Base-by-base conservation (phyloP, 2,797 vertebrate species). In the Eidolon dupreanum region DNA sequence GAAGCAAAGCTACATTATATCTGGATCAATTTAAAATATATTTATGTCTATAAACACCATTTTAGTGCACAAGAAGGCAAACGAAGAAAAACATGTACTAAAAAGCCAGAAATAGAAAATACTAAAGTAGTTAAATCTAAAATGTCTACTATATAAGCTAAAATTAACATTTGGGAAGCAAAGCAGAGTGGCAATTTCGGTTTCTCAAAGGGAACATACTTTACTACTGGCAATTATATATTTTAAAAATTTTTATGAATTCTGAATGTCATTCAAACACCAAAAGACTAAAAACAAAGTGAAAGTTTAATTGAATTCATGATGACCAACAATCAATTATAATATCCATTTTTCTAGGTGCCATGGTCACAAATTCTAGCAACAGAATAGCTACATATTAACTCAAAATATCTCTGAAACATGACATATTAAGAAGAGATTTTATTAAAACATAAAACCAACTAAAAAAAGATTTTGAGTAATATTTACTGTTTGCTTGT, bases 161-260 rank as follows among this genome's bases (percentile, higher is more conserved):
- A 95, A 93, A 85, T 91, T 90, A 95, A 93, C 16, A 61, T 96
- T 92, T 38, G 55, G n/a, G 53, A 93, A 96, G 68, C 28, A 78
- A 94, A 93, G 43, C 46, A 82, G 57, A 53, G 6, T 79, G 46
- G 12, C 28, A 94, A 70, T 88, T 97, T 92, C 5, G 2, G 26
- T 93, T 96, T 97, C 71, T 91, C 63, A 82, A 78, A 88, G 43
- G n/a, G 36, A 93, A 79, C 57, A 57, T 92, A 83, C 78, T 88
- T 92, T 85, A 85, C 53, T 90, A 77, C 41, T 77, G 59, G 20
- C 10, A 85, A 83, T 79, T 55, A 93, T 57, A 88, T 91, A 49
- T 88, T 87, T 95, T 88, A 95, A 88, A 49, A 15, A 16, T 49
- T 93, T n/a, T 66, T 65, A 78, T 55, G 46, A 96, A 84, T 85